phyloP scores from a whole-genome alignment of 2,797 vertebrate genomes.

The Enteromius viviparus region DNA sequence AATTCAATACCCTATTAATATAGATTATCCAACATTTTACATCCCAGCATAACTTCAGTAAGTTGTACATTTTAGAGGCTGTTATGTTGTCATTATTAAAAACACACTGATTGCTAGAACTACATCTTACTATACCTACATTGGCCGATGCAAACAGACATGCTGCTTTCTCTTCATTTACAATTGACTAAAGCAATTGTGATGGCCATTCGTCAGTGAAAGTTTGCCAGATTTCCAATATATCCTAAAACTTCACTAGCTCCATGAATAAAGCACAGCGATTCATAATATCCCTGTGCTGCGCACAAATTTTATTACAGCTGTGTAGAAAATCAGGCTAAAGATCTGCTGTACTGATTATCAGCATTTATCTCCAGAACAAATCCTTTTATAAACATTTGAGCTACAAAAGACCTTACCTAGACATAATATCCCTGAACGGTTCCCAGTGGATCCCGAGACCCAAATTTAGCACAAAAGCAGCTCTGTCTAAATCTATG shows the following conservation, averaged over 20 bases:
- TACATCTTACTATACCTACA: not conserved
- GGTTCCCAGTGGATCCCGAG: slow-evolving; percentile 36
- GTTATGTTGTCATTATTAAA: not conserved
- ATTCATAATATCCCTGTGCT: not conserved
- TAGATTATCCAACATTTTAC: not conserved
- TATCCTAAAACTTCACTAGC: not conserved
- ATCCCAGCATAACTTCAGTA: no score
- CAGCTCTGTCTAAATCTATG: slow-evolving; percentile 44
- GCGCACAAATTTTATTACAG: not conserved
- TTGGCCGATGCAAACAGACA: not conserved
- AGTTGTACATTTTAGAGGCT: not conserved
- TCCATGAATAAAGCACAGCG: not conserved
- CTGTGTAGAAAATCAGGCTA: slow-evolving; percentile 2
- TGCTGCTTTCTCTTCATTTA: not conserved
- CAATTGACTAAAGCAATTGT: slow-evolving; percentile 16
- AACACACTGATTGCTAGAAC: not conserved
- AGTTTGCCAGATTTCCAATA: not conserved
- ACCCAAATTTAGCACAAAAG: slow-evolving; percentile 51
- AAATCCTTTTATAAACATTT: slow-evolving; percentile 37
- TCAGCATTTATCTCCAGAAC: slow-evolving; percentile 31
- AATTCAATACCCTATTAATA: not conserved
- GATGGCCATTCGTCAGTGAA: not conserved
- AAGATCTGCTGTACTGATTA: slow-evolving; percentile 36
- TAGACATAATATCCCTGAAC: slow-evolving; percentile 38
- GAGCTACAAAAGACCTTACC: slow-evolving; percentile 9